A percentile compares a stretch with the other conserved stretches of the same genome.
phyloP scores from a whole-genome alignment of 2,888 invertebrate genomes.

The Embidobia sp. region DNA sequence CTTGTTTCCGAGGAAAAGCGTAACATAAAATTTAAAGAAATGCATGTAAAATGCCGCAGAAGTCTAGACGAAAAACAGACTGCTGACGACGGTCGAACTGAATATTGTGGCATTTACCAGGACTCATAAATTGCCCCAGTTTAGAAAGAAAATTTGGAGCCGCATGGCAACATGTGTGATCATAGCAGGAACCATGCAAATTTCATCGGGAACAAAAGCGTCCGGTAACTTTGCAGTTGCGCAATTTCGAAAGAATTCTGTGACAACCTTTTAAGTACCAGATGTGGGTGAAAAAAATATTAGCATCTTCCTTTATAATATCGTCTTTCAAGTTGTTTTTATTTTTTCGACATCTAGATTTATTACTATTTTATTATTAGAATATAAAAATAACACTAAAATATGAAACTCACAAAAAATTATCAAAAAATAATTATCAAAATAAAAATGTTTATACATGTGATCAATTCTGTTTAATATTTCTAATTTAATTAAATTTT shows the following conservation, averaged over 20 bases:
- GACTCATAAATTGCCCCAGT: slow-evolving; percentile 79
- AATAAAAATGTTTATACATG: too few relatives aligned
- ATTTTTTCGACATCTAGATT: too few relatives aligned
- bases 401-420: too few relatives aligned
- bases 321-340: slow-evolving; percentile 3
- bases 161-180: slow-evolving; percentile 72
- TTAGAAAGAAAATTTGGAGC: slow-evolving; percentile 72
- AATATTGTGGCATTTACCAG: slow-evolving; percentile 72
- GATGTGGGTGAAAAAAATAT: slow-evolving; percentile 38
- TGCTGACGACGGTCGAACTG: slow-evolving; percentile 62
- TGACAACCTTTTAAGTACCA: slow-evolving; percentile 42
- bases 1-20: slow-evolving; percentile 45
- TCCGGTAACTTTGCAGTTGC: slow-evolving; percentile 57
- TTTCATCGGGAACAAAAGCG: slow-evolving; percentile 64
- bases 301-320: background rate
- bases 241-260: slow-evolving; percentile 48
- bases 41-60: slow-evolving; percentile 74
- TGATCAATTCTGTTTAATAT: too few relatives aligned
- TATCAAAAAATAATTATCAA: too few relatives aligned
- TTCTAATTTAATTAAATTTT: too few relatives aligned
- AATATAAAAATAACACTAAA: too few relatives aligned
- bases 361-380: too few relatives aligned
- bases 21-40: slow-evolving; percentile 77
- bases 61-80: slow-evolving; percentile 74
- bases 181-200: slow-evolving; percentile 70